phyloP scores from a whole-genome alignment of 2,888 invertebrate species.

The Pyrgus malvae region DNA sequence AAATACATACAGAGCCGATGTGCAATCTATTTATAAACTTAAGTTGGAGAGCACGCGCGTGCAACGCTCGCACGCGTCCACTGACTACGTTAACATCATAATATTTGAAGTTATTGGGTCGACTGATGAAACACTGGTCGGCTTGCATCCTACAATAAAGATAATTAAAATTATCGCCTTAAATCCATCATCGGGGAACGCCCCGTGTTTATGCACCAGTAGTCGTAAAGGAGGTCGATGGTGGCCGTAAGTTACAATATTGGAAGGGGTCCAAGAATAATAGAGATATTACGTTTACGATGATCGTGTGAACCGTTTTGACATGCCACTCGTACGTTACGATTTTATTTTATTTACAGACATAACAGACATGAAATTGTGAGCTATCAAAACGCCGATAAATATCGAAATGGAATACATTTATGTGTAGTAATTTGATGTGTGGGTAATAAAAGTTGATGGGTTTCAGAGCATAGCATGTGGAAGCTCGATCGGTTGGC shows the following conservation, averaged over 20 bases:
- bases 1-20: constrained; percentile 69
- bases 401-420: constrained; percentile 51
- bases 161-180: constrained; percentile 44
- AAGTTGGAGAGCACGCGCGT: constrained; percentile 72
- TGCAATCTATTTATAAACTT: constrained; percentile 78
- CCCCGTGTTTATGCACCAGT: constrained; percentile 24
- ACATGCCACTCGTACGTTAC: constrained; percentile 37
- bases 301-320: constrained; percentile 45
- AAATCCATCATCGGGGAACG: constrained; percentile 39
- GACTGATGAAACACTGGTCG: constrained; percentile 68
- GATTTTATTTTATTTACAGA: constrained; percentile 65
- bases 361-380: constrained; percentile 60
- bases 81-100: constrained; percentile 63
- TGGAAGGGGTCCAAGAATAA: constrained; percentile 67
- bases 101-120: constrained; percentile 74
- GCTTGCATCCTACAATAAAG: constrained; percentile 39
- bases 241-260: constrained; percentile 46
- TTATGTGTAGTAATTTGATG: constrained; percentile 47
- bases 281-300: constrained; percentile 54
- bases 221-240: constrained; percentile 36
- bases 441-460: constrained; percentile 49
- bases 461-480: constrained; percentile 37
- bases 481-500: constrained; percentile 15
- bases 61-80: constrained; percentile 53
- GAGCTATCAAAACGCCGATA: constrained; percentile 53